Percentiles rank a stretch among this genome's conserved stretches.
Conservation (phyloP, 2,113 vertebrate genomes). For the Acrocephalus kingi region DNA sequence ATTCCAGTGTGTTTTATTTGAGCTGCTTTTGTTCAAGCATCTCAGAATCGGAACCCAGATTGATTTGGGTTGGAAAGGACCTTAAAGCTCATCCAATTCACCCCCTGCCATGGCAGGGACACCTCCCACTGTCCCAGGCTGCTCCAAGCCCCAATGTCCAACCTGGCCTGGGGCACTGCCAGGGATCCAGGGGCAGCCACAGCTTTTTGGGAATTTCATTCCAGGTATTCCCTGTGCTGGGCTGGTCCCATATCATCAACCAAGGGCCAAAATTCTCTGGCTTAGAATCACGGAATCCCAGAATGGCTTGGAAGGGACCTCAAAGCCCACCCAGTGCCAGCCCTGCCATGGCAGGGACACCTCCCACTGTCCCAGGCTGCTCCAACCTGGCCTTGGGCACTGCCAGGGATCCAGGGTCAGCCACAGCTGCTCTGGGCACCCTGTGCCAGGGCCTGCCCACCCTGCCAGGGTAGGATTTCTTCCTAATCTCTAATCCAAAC, state of each 20-base stretch:
- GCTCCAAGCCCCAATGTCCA: neutral
- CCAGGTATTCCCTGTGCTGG: no score
- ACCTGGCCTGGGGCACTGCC: neutral
- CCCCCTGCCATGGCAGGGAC: neutral
- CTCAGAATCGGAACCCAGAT: neutral
- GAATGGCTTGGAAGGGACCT: no score
- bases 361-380: no score
- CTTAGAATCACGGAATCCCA: no score
- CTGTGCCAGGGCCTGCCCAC: neutral
- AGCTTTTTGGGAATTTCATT: no score
- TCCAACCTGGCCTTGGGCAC: no score
- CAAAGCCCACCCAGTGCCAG: no score
- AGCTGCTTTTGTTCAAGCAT: neutral
- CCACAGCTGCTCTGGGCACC: neutral
- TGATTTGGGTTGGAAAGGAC: neutral
- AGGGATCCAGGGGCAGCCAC: neutral
- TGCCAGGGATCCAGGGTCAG: neutral
- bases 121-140: neutral
- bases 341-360: no score
- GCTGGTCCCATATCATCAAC: no score
- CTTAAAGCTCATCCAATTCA: fast-evolving
- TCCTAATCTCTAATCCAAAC: neutral
- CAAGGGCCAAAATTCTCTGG: no score
- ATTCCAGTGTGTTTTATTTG: neutral
- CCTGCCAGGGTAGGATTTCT: fast-evolving